A percentile compares a stretch with the other conserved stretches of the same genome.
These are phyloP conservation scores for Oophaga pumilio DNA, from an alignment of 2,113 vertebrate species.

Conservation along the genomic window DNA sequence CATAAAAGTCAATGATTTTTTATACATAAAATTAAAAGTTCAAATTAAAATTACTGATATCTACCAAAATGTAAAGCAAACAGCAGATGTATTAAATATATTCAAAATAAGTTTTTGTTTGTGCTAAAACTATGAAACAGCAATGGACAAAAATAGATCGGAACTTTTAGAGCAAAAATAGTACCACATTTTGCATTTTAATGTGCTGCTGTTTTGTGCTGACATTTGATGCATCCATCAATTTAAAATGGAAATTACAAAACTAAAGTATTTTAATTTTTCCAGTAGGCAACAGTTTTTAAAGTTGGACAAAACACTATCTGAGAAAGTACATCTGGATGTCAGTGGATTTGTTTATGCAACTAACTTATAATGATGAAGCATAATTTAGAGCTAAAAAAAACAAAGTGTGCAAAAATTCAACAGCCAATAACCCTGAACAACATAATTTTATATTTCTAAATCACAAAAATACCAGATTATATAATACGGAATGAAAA, in stretches of 20 bases:
- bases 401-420: not conserved
- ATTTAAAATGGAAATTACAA: not conserved
- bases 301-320: slow-evolving; percentile 10
- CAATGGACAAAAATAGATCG: slow-evolving; percentile 13
- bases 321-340: slow-evolving; percentile 6
- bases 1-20: not conserved
- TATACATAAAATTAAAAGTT: not conserved
- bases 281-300: slow-evolving; percentile 11
- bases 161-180: not conserved
- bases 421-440: not conserved
- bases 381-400: not conserved
- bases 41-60: not conserved
- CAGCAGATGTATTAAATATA: not conserved
- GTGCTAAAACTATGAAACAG: not conserved
- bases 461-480: not conserved
- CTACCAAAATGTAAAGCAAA: not conserved
- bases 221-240: slow-evolving; percentile 15
- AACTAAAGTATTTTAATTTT: not conserved
- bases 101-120: not conserved
- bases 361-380: not conserved
- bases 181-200: slow-evolving; percentile 3
- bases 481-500: slow-evolving; percentile 58
- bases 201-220: not conserved
- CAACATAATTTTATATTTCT: not conserved
- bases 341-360: not conserved